Base-by-base conservation (phyloP, 1,140 invertebrate species). In the Drosophila tristis region DNA sequence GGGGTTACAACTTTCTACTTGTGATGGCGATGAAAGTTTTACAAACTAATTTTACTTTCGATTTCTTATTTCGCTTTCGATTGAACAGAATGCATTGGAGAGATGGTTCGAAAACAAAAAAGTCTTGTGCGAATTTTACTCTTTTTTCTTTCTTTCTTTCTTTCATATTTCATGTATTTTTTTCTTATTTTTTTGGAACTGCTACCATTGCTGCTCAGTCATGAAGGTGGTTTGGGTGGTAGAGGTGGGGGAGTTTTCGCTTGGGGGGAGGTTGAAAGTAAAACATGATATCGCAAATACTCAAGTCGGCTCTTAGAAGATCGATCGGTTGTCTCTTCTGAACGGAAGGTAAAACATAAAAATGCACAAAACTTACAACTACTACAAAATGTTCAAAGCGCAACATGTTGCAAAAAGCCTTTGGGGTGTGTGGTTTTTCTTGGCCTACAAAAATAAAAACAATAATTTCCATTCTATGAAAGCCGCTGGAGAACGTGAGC, bases 181-280 rank as follows among this genome's bases (percentile, higher is more conserved):
- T 62, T 73, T 43, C 45, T 82, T 84, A n/a, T n/a, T 58, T 84
- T 89, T 89, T 90, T 89, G 84, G 84, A 89, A 89, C 84, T 84
- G 84, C 84, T 89, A 89, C 84, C 84, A 89, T 72, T 89, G 84
- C 84, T 89, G 84, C 84, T 89, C 84, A 89, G 84, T 89, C 84
- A 89, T 89, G 84, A 90, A 79, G 73, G 65, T 64, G 75, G 56
- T 50, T 54, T 54, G 63, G 58, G n/a, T 48, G 39, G 65, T 4
- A 7, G 75, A 74, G 31, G 23, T 23, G 48, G 47, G 58, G 58
- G 44, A 23, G 42, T 31, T 23, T 59, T 15, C 43, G 39, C 42
- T 53, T 51, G 47, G 4, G 23, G 44, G 54, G 59, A 50, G 53
- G 42, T 86, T 87, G 59, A 87, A 86, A 71, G 64, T 68, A 67